phyloP scores from a whole-genome alignment of 2,113 vertebrate genomes.

The Hyaena hyaena region DNA sequence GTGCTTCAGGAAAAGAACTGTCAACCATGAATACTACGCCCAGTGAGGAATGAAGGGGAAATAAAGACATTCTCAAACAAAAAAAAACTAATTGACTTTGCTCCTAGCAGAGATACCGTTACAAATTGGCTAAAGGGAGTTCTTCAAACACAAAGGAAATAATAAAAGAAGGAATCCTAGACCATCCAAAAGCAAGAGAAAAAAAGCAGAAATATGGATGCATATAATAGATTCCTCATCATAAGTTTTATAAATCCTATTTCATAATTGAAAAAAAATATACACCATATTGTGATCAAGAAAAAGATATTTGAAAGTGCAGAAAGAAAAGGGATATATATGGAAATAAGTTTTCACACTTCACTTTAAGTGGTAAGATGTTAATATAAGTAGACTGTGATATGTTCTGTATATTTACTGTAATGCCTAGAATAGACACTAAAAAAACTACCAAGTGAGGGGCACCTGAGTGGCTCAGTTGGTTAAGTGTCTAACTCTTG shows the following conservation, averaged over 20 bases:
- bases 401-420: neutral
- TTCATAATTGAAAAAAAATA: slow-evolving; percentile 32
- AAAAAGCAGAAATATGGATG: neutral
- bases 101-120: slow-evolving; percentile 16
- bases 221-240: neutral
- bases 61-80: slow-evolving; percentile 30
- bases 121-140: neutral
- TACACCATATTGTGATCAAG: neutral
- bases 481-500: too few species aligned
- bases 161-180: neutral
- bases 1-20: neutral
- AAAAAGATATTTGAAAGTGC: neutral
- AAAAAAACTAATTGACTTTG: neutral
- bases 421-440: neutral
- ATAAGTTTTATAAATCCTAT: neutral
- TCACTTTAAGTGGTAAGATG: slow-evolving; percentile 5
- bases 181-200: neutral
- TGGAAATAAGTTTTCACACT: slow-evolving; percentile 20
- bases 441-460: neutral
- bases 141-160: slow-evolving; percentile 50
- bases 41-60: neutral
- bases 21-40: neutral
- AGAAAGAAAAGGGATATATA: neutral
- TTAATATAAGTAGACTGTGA: neutral
- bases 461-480: too few species aligned